Evolutionary conservation across 2,113 vertebrate genomes (phyloP).

Genomic region (Brienomyrus longianalis): DNA sequence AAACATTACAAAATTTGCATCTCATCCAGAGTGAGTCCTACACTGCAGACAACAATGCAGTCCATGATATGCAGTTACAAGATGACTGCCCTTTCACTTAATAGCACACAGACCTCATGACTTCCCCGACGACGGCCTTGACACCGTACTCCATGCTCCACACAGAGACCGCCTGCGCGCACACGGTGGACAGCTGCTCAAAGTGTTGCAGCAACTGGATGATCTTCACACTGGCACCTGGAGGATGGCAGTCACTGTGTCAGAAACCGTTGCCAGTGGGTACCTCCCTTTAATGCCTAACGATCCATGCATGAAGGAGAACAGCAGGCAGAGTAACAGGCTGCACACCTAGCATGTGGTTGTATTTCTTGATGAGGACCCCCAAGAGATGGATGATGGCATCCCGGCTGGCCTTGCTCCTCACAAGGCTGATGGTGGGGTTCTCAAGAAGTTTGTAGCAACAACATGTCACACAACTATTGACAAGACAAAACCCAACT

Average conservation of each 20-base stretch:
- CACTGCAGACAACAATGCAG: background rate
- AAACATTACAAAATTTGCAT: background rate
- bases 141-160: slow-evolving; percentile 84
- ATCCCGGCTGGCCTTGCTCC: slow-evolving; percentile 73
- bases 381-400: slow-evolving; percentile 74
- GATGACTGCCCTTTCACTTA: background rate
- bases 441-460: slow-evolving; percentile 90
- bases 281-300: background rate
- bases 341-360: slow-evolving; percentile 80
- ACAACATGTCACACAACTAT: slow-evolving; percentile 80
- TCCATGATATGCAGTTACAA: background rate
- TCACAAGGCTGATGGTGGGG: slow-evolving; percentile 74
- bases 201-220: slow-evolving; percentile 89
- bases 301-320: background rate
- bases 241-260: background rate
- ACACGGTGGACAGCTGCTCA: slow-evolving; percentile 78
- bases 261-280: background rate
- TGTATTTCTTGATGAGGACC: slow-evolving; percentile 72
- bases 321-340: background rate
- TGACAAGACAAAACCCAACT: background rate
- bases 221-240: slow-evolving; percentile 84
- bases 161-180: slow-evolving; percentile 74
- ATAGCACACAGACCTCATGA: slow-evolving; percentile 67
- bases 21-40: background rate
- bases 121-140: slow-evolving; percentile 82